A percentile compares a stretch with the other conserved stretches of the same genome.
Evolutionary conservation across 2,888 invertebrate species (phyloP).

Genomic region (Auanema sp.): DNA sequence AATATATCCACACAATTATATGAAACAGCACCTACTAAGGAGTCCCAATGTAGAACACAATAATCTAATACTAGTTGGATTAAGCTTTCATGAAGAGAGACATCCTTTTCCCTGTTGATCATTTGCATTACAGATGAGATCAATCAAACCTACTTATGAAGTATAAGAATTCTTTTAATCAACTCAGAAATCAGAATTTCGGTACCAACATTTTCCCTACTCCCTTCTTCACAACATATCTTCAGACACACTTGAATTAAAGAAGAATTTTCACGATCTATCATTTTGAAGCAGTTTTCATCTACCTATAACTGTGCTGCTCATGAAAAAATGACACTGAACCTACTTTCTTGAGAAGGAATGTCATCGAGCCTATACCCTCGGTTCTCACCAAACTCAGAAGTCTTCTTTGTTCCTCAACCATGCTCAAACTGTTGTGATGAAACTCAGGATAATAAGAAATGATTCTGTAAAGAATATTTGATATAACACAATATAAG

Average conservation of each 20-base stretch:
- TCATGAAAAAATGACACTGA: neutral
- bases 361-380: neutral
- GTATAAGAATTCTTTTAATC: no score
- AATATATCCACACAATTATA: constrained; percentile 43
- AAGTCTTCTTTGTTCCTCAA: neutral
- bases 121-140: neutral
- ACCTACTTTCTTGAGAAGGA: constrained; percentile 3
- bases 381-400: neutral
- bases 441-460: no score
- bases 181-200: no score
- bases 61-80: neutral
- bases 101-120: neutral
- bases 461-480: no score
- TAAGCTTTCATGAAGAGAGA: neutral
- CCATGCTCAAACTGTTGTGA: no score
- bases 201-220: neutral
- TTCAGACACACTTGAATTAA: neutral
- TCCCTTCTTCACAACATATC: neutral
- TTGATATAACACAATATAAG: no score
- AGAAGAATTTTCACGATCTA: neutral
- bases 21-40: constrained; percentile 37
- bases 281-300: neutral
- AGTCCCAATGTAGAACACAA: constrained; percentile 29
- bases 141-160: no score
- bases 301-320: neutral